A percentile compares a stretch with the other conserved stretches of the same genome.
Evolutionary conservation across 2,797 vertebrate genomes (phyloP).

Genomic region (Microctenopoma lineatum): DNA sequence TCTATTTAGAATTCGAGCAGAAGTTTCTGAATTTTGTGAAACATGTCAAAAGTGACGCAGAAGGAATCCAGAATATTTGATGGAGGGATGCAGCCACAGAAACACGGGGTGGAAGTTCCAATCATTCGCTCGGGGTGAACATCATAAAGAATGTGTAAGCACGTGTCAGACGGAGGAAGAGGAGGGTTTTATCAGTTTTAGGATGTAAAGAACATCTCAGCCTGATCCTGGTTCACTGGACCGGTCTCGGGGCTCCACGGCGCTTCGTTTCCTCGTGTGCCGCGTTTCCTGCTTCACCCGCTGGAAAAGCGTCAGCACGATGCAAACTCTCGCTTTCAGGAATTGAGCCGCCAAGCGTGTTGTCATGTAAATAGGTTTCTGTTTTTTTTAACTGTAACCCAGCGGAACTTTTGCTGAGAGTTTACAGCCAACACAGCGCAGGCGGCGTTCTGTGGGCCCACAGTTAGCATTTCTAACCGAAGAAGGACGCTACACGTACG

Average conservation of each 20-base stretch:
- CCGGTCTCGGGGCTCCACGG: neutral
- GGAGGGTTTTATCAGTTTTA: neutral
- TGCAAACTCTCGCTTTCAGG: slow-evolving; percentile 1
- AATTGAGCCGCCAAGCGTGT: neutral
- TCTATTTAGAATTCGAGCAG: neutral
- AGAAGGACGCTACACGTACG: no score
- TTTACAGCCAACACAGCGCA: neutral
- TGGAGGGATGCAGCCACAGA: neutral
- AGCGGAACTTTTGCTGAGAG: neutral
- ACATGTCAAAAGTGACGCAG: neutral
- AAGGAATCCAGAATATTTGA: neutral
- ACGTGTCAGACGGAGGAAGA: neutral
- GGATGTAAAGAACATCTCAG: no score
- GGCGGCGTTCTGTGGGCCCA: neutral
- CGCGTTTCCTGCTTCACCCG: slow-evolving; percentile 20
- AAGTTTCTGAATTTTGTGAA: neutral
- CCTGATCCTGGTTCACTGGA: neutral
- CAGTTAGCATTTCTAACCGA: neutral
- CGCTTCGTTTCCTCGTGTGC: neutral
- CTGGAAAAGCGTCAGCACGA: slow-evolving; percentile 28
- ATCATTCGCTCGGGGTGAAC: neutral
- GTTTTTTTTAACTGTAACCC: no score
- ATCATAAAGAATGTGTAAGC: neutral
- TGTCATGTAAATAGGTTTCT: neutral
- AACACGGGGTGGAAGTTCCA: neutral